A percentile compares a stretch with the other conserved stretches of the same genome.
Conservation (phyloP, 2,888 invertebrate genomes). For the Latheticus oryzae region DNA sequence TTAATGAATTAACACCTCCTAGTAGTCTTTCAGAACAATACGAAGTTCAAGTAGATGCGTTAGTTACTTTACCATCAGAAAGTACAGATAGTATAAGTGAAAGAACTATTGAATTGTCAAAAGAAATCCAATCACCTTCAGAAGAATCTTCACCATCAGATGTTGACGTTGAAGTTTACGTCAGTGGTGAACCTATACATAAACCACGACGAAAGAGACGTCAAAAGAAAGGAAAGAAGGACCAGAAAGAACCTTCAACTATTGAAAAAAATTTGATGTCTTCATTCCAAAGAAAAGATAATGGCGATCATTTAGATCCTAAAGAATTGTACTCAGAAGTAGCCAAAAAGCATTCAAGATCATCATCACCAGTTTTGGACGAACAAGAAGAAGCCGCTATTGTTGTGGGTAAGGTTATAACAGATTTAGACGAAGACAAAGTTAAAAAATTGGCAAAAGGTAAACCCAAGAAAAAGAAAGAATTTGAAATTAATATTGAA, state of each 20-base stretch:
- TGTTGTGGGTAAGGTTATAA: constrained; percentile 55
- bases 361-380: constrained; percentile 52
- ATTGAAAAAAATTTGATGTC: constrained; percentile 53
- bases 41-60: constrained; percentile 72
- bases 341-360: constrained; percentile 55
- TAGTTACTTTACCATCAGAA: constrained; percentile 68
- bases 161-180: constrained; percentile 55
- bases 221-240: constrained; percentile 46
- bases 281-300: constrained; percentile 55
- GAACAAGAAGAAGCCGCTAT: constrained; percentile 49
- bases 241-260: constrained; percentile 1
- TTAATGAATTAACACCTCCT: constrained; percentile 46
- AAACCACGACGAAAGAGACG: constrained; percentile 48
- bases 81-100: constrained; percentile 44
- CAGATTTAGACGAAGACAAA: constrained; percentile 55
- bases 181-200: constrained; percentile 54
- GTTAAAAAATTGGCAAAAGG: constrained; percentile 47
- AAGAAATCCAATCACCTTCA: constrained; percentile 6
- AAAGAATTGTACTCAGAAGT: constrained; percentile 60
- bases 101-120: constrained; percentile 22
- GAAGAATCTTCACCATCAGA: constrained; percentile 43
- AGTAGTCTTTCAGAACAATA: constrained; percentile 61
- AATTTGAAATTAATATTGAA: constrained; percentile 16
- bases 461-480: constrained; percentile 33
- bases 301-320: constrained; percentile 48